phyloP scores from a whole-genome alignment of 2,113 vertebrate species.

The Corapipo altera region DNA sequence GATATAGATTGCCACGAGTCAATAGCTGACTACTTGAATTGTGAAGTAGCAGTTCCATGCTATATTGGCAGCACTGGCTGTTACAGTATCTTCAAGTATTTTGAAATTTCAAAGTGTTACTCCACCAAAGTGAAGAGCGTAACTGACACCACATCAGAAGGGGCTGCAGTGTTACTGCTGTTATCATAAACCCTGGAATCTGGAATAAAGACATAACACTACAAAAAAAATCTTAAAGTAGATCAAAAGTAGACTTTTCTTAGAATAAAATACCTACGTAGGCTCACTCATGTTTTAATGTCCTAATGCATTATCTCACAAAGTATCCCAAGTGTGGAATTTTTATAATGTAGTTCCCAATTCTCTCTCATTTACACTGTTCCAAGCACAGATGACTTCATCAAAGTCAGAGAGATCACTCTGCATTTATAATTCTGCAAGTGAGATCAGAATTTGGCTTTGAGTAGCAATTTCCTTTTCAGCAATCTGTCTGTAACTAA shows the following conservation, averaged over 20 bases:
- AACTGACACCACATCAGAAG: slow-evolving; percentile 27
- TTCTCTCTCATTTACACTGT: neutral
- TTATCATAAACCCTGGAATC: slow-evolving; percentile 17
- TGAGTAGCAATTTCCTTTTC: neutral
- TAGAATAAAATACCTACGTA: accelerated
- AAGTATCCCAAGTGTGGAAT: neutral
- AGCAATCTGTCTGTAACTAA: neutral
- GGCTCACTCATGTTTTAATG: neutral
- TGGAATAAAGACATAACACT: slow-evolving; percentile 9
- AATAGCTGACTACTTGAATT: slow-evolving; percentile 83
- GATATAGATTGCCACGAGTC: slow-evolving; percentile 84
- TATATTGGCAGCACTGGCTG: slow-evolving; percentile 70
- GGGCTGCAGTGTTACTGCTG: slow-evolving; percentile 7
- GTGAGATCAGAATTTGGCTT: neutral
- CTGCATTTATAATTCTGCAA: neutral
- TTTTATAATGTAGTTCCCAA: neutral
- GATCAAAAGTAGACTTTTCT: neutral
- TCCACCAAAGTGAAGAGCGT: slow-evolving; percentile 40
- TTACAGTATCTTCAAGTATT: slow-evolving; percentile 72
- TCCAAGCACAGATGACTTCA: slow-evolving; percentile 4
- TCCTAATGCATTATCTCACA: neutral
- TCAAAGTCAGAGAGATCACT: neutral
- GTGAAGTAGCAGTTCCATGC: slow-evolving; percentile 73
- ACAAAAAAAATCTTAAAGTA: slow-evolving; percentile 1
- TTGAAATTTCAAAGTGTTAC: slow-evolving; percentile 72